Evolutionary conservation across 2,888 invertebrate species (phyloP), one percentile per base, ranked within the genome.

Genomic region (Drosophila testacea): DNA sequence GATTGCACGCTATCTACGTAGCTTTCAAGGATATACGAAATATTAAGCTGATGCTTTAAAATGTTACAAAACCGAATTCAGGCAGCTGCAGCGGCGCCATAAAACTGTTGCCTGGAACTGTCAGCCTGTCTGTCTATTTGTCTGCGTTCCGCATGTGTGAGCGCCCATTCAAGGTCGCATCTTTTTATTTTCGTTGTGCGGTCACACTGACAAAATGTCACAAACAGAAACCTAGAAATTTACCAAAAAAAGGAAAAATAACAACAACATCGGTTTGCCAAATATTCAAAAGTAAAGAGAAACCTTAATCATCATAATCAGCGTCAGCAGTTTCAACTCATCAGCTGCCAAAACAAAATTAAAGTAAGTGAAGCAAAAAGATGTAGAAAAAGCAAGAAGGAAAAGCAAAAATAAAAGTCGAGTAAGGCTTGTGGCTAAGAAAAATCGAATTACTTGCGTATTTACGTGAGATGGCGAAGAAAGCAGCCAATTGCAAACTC

Each of bases 91-190:
- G 44, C 51, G 62, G 54, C 57, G 64, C 74, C 74, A 65, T 76
- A 78, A 62, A 73, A 73, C 64, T 54, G 59, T 63, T 74, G 66
- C 59, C 74, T 27, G 11, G 16, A 44, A 64, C 56, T 11, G 52
- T 38, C 51, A 51, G 44, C 39, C 44, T 36, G 57, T 44, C 54
- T 32, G 70, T 13, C 50, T 9, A 38, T 38, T 13, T 7, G 30
- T 30, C 60, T 50, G 41, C 44, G 48, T 42, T 42, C 4, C 30
- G 38, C 27, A 44, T n/a, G 52, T 61, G 81, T 77, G 66, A 63
- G 78, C 74, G 65, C 46, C 61, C 59, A 69, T 67, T 86, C 81
- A 82, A 82, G 81, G 81, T 82, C 86, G 81, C 67, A 62, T 67
- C 22, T 22, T 22, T 22, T 36, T 60, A 46, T 72, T 56, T 61